Evolutionary conservation across 1,140 invertebrate species (phyloP), one percentile per base, ranked within the genome.

Genomic region (Panulirus ornatus): DNA sequence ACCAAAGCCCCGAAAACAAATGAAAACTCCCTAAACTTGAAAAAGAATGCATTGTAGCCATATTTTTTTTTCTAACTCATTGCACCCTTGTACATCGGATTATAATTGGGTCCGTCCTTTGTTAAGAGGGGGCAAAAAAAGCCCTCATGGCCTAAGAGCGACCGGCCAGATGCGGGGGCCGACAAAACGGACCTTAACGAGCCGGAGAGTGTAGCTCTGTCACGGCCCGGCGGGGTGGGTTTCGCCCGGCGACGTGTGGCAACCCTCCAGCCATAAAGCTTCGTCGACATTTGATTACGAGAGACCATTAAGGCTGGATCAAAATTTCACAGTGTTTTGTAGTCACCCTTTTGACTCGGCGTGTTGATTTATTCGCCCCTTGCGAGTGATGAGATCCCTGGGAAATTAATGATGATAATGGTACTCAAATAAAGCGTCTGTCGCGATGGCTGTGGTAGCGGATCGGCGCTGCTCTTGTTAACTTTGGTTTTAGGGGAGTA

Each of bases 71-170:
- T 51, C n/a, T 42, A 75, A 70, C n/a, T 66, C 34, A 36, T 63
- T 75, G 71, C 42, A 85, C n/a, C 84, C 84, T 44, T 54, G 84
- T 85, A 85, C 70, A 85, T 54, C 84, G 30, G 30, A 51, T 14
- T 75, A 75, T 85, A 85, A 85, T 85, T 85, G 84, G 84, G 34
- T 71, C 47, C 83, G 83, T 84, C 83, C 83, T 30, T 47, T 84
- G 63, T 30, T 34, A 71, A 84, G 27, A 71, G 83, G 63, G 34
- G 63, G 42, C 63, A 30, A 42, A 54, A 71, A 71, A 71, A 73
- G 42, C 70, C 19, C 2, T 9, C 9, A 1, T 38, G 27, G n/a
- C n/a, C 9, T 71, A 84, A 70, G 70, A 42, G 34, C 83, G 83
- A 22, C 66, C 36, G 1, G 34, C 40, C 66, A 40, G 40, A 22